Conservation (phyloP, 2,113 vertebrate species). For the Syngnathoides biaculeatus region DNA sequence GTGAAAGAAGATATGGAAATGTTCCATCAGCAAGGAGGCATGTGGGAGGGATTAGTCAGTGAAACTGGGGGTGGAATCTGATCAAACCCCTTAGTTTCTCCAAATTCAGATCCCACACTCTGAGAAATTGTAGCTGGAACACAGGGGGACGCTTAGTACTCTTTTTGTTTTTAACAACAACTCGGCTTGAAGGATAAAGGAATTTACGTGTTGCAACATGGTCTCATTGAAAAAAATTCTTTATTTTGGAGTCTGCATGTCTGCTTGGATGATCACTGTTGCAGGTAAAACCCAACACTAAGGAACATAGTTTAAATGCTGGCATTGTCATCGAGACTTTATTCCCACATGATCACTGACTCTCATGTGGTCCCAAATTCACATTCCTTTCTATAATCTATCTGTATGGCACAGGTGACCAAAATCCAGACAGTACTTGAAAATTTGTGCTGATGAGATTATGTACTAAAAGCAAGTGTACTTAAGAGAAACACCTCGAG, state of each 20-base stretch:
- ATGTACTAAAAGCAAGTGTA: background rate
- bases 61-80: slow-evolving; percentile 18
- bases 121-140: background rate
- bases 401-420: background rate
- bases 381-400: background rate
- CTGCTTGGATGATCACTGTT: slow-evolving; percentile 7
- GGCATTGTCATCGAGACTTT: background rate
- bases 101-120: slow-evolving; percentile 8
- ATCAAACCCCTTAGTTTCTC: slow-evolving; percentile 7
- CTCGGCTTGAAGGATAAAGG: background rate
- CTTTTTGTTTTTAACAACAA: background rate
- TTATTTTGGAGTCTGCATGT: slow-evolving; percentile 33
- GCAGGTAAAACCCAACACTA: slow-evolving; percentile 38
- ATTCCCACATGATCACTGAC: background rate
- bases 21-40: slow-evolving; percentile 12
- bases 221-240: slow-evolving; percentile 13
- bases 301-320: too few species aligned
- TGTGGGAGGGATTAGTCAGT: slow-evolving; percentile 43
- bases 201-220: slow-evolving; percentile 18
- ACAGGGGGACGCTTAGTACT: background rate
- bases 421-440: background rate
- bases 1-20: background rate
- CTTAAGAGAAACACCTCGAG: background rate
- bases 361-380: background rate
- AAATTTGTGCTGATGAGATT: background rate